Evolutionary conservation across 2,888 invertebrate genomes (phyloP), one percentile per base, ranked within the genome.

Genomic region (Scrobipalpa atriplicella): DNA sequence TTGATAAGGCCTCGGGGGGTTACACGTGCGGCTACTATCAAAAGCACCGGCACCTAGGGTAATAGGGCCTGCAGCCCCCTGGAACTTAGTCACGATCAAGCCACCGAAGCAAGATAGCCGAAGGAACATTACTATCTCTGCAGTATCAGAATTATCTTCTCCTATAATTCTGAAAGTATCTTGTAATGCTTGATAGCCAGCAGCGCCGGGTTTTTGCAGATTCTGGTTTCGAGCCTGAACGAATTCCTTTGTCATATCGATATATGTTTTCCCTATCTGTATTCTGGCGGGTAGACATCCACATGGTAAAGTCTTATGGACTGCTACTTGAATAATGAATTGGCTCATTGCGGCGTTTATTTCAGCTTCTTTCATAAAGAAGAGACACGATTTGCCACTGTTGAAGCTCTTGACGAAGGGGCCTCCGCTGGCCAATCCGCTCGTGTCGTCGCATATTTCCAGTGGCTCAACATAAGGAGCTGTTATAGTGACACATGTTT

Each of bases 341-440:
- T 89, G 89, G 66, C 83, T 83, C 76, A 94, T 83, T 0, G 94
- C 94, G 56, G 87, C 82, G n/a, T 77, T 76, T 0, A 95, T 93
- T 39, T 94, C 93, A 8, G 79, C 73, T 56, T 93, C 89, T 36
- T 94, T 93, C 3, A 95, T 81, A 0, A 95, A 95, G 76, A 95
- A 95, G n/a, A 95, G 84, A 73, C 95, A 95, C 0, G 95, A 95
- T 80, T 95, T 95, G 36, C 95, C 95, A 72, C 90, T 95, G 76
- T 94, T 94, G 67, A 95, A 93, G 0, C 88, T 82, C 75, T 92
- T 93, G 0, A 86, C 79, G 66, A 87, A 90, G 0, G 88, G 86
- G 18, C 87, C 87, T 7, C 86, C 90, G 60, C 86, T 86, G 61
- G 82, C 87, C 10, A 83, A 82, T 6, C 76, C 67, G 69, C 91